Evolutionary conservation across 2,797 vertebrate genomes (phyloP), one percentile per base, ranked within the genome.

Genomic region (Acridotheres tristis): DNA sequence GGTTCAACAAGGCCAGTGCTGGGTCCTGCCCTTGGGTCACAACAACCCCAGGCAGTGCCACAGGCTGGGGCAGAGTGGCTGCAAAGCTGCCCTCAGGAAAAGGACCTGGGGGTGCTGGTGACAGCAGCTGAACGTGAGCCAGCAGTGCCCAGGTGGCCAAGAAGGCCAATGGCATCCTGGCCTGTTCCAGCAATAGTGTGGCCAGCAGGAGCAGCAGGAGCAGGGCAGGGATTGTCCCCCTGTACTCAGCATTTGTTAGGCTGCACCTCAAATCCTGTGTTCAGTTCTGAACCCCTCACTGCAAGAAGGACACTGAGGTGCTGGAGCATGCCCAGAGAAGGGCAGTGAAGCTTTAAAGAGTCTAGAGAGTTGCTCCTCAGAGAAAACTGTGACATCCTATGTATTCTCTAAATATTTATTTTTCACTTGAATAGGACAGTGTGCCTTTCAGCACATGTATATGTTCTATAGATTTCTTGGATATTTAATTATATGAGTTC

Each of bases 391-490:
- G 42, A 34, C 11, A 29, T 55, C 14, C 43, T 61, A 26, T 1
- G 1, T 38, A 18, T 87, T 90, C 16, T 48, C 17, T 30, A 87
- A 81, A 25, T 45, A 50, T 3, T 40, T 84, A 0, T 36, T 72
- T 89, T 85, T 93, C 66, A 75, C 67, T 97, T 97, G 69, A 96
- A 53, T 66, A 50, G 50, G 30, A 79, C 30, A 42, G 2, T 19
- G 7, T 57, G 4, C 29, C 10, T 75, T 36, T 82, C 80, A 88
- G 92, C 74, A 63, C 32, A 50, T 93, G 85, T 93, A 57, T 94
- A 66, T 85, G n/a, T 83, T 85, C 89, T 62, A 5, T 57, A 69
- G 77, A 79, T 78, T 95, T 93, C 89, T 96, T 86, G 93, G 90
- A 82, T 88, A 18, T 79, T 93, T 87, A 94, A 68, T 94, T 97